phyloP scores from a whole-genome alignment of 2,888 invertebrate species.

The Mechanitis messenoides region DNA sequence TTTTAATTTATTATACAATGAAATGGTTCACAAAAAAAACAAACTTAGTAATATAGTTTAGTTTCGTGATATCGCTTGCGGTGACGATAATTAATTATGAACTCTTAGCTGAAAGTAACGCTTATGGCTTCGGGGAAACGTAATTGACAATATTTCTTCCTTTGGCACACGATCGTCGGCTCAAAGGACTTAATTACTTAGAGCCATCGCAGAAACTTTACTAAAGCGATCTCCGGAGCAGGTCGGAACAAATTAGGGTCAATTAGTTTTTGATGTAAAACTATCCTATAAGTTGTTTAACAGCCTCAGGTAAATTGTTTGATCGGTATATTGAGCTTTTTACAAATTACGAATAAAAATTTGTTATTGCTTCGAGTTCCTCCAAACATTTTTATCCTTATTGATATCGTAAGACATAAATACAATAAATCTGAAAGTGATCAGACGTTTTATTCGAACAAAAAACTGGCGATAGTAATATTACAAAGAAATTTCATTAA shows the following conservation, averaged over 20 bases:
- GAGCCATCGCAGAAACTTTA: slow-evolving; percentile 1
- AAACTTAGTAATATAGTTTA: not conserved
- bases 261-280: not conserved
- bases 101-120: not conserved
- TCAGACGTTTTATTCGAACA: too few species aligned
- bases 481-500: too few species aligned
- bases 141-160: slow-evolving; percentile 6
- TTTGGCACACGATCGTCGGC: slow-evolving; percentile 1
- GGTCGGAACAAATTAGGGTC: not conserved
- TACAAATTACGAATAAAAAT: too few species aligned
- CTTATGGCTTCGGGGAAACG: not conserved
- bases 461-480: too few species aligned
- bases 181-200: slow-evolving; percentile 2
- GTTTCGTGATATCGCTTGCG: not conserved
- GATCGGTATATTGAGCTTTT: too few species aligned
- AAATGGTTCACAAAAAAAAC: not conserved
- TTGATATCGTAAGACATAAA: too few species aligned
- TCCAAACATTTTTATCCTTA: too few species aligned
- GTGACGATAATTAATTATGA: not conserved
- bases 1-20: too few species aligned
- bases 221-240: not conserved
- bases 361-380: too few species aligned
- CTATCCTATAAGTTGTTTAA: not conserved
- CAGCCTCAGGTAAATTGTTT: too few species aligned
- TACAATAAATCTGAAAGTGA: too few species aligned